Conservation (phyloP, 2,888 invertebrate genomes). For the Hydropsyche betteni region DNA sequence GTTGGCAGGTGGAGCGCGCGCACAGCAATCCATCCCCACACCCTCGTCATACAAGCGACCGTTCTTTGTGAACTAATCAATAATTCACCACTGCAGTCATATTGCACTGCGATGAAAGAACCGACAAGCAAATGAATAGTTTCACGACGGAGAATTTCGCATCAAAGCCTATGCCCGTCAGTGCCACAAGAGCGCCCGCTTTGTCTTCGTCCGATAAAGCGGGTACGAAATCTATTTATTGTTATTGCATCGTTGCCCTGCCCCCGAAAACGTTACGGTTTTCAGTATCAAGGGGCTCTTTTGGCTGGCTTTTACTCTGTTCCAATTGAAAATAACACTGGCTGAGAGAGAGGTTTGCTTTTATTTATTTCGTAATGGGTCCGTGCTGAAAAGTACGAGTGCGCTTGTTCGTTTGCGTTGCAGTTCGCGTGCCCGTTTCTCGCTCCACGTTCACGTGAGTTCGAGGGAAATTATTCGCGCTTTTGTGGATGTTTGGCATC, state of each 20-base stretch:
- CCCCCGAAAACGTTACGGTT: no score
- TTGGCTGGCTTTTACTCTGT: no score
- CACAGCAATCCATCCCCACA: constrained; percentile 34
- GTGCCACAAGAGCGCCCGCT: no score
- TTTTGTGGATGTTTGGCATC: constrained; percentile 14
- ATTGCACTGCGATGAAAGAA: constrained; percentile 45
- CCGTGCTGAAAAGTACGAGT: neutral
- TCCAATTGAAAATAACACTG: no score
- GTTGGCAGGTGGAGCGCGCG: constrained; percentile 40
- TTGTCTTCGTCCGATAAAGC: no score
- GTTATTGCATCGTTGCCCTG: no score
- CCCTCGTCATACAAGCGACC: constrained; percentile 46
- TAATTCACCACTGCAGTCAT: constrained; percentile 52
- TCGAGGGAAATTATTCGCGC: constrained; percentile 20
- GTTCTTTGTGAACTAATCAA: constrained; percentile 52
- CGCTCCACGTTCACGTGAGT: neutral
- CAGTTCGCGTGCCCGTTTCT: constrained; percentile 12
- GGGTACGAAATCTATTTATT: no score
- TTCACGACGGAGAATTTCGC: no score
- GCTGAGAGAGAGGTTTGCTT: no score
- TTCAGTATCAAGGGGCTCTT: no score
- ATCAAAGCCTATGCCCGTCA: no score
- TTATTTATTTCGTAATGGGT: neutral
- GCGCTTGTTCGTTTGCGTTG: neutral
- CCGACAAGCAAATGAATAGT: no score